Conservation (phyloP, 1,140 invertebrate species). For the Drosophila athabasca region DNA sequence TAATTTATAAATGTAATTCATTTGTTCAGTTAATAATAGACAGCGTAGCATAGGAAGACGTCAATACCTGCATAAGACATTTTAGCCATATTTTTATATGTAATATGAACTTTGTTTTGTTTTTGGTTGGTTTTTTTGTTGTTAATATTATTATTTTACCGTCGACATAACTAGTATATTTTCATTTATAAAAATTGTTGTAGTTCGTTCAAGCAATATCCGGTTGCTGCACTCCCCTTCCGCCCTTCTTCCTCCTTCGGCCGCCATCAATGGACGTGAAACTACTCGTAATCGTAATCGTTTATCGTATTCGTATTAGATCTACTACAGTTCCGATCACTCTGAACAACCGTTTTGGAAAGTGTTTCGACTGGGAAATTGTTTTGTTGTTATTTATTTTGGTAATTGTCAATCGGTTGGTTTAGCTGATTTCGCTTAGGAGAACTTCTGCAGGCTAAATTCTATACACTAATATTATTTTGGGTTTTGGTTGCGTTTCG, state of each 20-base stretch:
- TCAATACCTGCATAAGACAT: slow-evolving; percentile 84
- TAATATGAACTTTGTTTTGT: slow-evolving; percentile 77
- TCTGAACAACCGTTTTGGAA: slow-evolving; percentile 64
- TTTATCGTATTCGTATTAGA: not conserved
- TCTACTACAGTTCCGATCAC: slow-evolving; percentile 17
- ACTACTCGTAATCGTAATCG: slow-evolving; percentile 27
- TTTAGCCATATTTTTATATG: slow-evolving; percentile 82
- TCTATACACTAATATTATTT: slow-evolving; percentile 53
- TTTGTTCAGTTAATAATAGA: slow-evolving; percentile 84
- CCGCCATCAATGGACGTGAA: slow-evolving; percentile 25
- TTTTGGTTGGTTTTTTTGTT: slow-evolving; percentile 36
- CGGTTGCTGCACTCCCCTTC: slow-evolving; percentile 27
- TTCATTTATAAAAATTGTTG: slow-evolving; percentile 55
- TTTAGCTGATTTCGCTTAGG: slow-evolving; percentile 48
- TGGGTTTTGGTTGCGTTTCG: slow-evolving; percentile 34
- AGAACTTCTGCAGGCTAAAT: slow-evolving; percentile 71
- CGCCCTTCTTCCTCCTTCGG: not conserved
- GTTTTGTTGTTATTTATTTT: slow-evolving; percentile 12
- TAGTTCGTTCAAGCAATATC: slow-evolving; percentile 60
- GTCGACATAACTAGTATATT: slow-evolving; percentile 35
- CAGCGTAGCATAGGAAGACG: slow-evolving; percentile 84
- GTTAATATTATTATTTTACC: slow-evolving; percentile 33
- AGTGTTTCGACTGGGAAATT: slow-evolving; percentile 53
- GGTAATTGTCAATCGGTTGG: slow-evolving; percentile 41
- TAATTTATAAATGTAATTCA: slow-evolving; percentile 70